Evolutionary conservation across 2,797 vertebrate species (phyloP).

Genomic region (Esox lucius): DNA sequence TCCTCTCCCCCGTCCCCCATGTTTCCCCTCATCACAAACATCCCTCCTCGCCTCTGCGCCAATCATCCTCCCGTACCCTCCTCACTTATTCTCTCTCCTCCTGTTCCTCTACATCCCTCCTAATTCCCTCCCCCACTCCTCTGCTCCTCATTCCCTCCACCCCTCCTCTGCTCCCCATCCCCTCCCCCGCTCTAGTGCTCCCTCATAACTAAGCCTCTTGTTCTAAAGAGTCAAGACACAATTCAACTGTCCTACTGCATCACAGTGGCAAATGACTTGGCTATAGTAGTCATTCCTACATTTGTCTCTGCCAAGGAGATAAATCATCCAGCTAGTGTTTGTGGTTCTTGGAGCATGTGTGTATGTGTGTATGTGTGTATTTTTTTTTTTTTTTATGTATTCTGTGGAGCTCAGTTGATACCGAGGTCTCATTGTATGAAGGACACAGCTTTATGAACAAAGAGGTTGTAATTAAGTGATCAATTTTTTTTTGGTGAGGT

Average conservation of each 20-base stretch:
- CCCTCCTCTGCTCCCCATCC: not conserved
- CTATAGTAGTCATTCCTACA: constrained; percentile 38
- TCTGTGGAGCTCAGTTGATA: no score
- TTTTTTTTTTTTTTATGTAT: no score
- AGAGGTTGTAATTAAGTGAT: no score
- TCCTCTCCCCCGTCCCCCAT: no score
- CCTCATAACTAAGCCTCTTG: constrained; percentile 14
- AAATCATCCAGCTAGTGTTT: constrained; percentile 34
- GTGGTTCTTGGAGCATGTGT: constrained; percentile 38
- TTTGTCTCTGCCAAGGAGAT: constrained; percentile 30
- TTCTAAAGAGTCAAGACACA: constrained; percentile 28
- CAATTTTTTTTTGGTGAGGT: no score
- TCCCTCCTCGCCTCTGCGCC: no score
- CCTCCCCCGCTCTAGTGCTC: not conserved
- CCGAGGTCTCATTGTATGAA: no score
- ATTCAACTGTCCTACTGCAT: constrained; percentile 42
- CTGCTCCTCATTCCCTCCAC: not conserved
- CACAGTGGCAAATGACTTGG: constrained; percentile 46
- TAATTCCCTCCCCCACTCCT: not conserved
- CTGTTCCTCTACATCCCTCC: not conserved
- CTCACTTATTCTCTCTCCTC: no score
- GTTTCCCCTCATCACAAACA: no score
- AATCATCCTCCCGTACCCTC: no score
- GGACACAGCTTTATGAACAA: no score
- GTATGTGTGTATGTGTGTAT: not conserved